A percentile compares a stretch with the other conserved stretches of the same genome.
These are phyloP conservation scores for Anarrhichthys ocellatus DNA, from an alignment of 2,113 vertebrate species.

Conservation along the genomic window DNA sequence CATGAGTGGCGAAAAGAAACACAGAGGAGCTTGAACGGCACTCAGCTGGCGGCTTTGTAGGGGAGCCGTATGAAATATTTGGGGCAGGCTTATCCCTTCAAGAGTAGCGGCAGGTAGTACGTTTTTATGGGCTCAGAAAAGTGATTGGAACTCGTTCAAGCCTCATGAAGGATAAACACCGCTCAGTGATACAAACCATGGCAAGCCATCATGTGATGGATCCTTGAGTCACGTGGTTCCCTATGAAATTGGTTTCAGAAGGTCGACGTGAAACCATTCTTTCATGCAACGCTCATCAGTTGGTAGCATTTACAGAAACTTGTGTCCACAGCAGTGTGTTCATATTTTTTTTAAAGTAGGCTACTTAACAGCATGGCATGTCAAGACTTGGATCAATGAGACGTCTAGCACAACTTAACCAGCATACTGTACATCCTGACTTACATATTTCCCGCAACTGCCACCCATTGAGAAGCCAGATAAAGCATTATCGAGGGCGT, in stretches of 20 bases:
- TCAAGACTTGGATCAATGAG: not conserved
- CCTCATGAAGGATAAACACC: not conserved
- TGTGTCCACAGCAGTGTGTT: not conserved
- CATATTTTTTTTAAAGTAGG: not conserved
- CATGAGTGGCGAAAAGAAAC: slow-evolving; percentile 30
- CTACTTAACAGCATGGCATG: not conserved
- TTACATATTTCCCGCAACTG: not conserved
- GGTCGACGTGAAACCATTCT: not conserved
- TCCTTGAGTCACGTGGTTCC: not conserved
- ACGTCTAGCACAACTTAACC: not conserved
- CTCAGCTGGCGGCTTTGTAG: slow-evolving; percentile 8
- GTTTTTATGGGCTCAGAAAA: not conserved
- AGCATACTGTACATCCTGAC: not conserved
- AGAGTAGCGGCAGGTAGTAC: not conserved
- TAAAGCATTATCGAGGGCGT: slow-evolving; percentile 16
- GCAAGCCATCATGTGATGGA: not conserved
- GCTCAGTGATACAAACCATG: not conserved
- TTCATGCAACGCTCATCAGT: not conserved
- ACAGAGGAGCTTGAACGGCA: slow-evolving; percentile 31
- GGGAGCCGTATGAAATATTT: slow-evolving; percentile 18
- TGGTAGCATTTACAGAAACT: not conserved
- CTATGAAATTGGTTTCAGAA: not conserved
- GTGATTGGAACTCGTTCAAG: slow-evolving; percentile 6
- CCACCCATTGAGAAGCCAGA: not conserved
- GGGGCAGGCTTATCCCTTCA: not conserved